These are phyloP conservation scores for Chiloscyllium plagiosum DNA, from an alignment of 2,113 vertebrate genomes.

Conservation along the genomic window DNA sequence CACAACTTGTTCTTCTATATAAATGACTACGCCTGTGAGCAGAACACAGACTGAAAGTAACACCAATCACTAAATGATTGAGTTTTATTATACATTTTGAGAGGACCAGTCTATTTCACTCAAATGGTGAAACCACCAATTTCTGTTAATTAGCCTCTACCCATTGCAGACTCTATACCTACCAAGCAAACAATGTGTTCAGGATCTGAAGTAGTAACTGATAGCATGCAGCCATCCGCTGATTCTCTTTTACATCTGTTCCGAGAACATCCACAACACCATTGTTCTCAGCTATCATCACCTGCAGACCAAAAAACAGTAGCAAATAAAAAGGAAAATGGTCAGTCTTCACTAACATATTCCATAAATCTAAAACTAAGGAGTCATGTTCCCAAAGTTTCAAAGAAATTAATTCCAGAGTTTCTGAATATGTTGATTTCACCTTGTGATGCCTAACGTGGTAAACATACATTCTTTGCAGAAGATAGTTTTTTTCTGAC, in stretches of 20 bases:
- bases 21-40: background rate
- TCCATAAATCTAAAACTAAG: background rate
- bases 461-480: background rate
- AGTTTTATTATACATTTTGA: background rate
- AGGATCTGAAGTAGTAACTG: conserved; percentile 76
- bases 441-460: background rate
- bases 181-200: conserved; percentile 78
- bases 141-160: background rate
- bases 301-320: conserved; percentile 53
- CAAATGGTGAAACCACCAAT: background rate
- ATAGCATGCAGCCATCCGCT: conserved; percentile 74
- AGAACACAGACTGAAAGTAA: background rate
- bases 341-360: background rate
- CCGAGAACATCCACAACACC: conserved; percentile 57
- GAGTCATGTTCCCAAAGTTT: background rate
- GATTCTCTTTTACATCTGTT: conserved; percentile 64
- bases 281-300: conserved; percentile 57
- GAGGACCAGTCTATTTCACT: background rate
- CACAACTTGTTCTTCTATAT: background rate
- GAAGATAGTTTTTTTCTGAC: background rate
- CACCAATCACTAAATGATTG: background rate
- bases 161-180: conserved; percentile 45
- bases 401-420: conserved; percentile 10
- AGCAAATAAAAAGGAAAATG: background rate
- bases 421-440: background rate